phyloP scores from a whole-genome alignment of 1,140 invertebrate species.

The Heliconius hewitsoni region DNA sequence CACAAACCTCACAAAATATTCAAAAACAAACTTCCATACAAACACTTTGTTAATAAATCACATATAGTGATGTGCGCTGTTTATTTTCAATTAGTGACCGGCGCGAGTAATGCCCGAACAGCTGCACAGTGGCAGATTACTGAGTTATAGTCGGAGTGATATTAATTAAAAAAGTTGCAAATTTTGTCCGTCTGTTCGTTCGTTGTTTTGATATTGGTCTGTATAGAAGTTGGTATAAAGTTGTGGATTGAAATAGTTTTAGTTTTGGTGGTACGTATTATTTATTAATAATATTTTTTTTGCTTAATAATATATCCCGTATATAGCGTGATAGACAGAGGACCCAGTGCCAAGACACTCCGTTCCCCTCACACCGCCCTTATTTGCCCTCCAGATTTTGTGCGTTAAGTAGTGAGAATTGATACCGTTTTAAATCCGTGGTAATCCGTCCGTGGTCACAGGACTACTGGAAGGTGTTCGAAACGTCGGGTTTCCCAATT shows the following conservation, averaged over 20 bases:
- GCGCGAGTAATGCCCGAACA: constrained; percentile 57
- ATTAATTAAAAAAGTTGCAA: constrained; percentile 54
- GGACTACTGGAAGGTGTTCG: too few species aligned
- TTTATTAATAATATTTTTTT: too few species aligned
- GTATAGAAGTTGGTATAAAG: not conserved
- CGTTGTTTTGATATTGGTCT: constrained; percentile 13
- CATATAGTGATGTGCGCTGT: constrained; percentile 50
- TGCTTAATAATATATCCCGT: too few species aligned
- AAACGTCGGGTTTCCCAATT: too few species aligned
- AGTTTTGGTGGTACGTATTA: not conserved
- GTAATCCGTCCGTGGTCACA: too few species aligned
- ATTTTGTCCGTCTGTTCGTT: constrained; percentile 38
- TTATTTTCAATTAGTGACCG: constrained; percentile 59
- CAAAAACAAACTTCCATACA: constrained; percentile 2
- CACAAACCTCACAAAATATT: not conserved
- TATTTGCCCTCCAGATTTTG: too few species aligned
- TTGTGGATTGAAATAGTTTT: not conserved
- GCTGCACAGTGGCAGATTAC: constrained; percentile 57
- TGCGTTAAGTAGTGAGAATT: too few species aligned
- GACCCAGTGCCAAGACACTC: too few species aligned
- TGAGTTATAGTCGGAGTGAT: constrained; percentile 51
- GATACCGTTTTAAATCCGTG: too few species aligned
- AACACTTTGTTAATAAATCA: constrained; percentile 52
- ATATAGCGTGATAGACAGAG: too few species aligned
- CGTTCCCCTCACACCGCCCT: too few species aligned